Evolutionary conservation across 2,113 vertebrate species (phyloP).

Genomic region (Pluvialis apricaria): DNA sequence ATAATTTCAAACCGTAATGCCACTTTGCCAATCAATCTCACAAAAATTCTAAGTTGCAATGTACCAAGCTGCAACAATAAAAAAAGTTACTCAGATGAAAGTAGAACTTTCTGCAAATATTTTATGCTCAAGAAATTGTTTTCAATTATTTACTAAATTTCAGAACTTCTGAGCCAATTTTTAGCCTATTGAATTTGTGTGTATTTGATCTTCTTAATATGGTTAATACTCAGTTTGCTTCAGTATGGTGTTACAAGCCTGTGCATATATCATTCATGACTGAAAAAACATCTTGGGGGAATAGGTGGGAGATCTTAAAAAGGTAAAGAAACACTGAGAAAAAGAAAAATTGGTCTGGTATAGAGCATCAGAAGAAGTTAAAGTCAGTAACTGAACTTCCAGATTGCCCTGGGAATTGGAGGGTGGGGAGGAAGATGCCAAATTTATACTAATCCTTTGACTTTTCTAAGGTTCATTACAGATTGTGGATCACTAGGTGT

Average conservation of each 20-base stretch:
- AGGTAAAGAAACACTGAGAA: not conserved
- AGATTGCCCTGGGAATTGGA: not conserved
- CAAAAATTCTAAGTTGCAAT: not conserved
- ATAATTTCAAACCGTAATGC: not conserved
- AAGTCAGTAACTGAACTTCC: not conserved
- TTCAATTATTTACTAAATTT: not conserved
- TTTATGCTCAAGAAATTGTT: not conserved
- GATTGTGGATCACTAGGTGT: not conserved
- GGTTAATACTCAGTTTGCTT: not conserved
- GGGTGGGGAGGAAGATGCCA: not conserved
- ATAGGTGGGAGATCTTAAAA: not conserved
- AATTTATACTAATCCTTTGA: not conserved
- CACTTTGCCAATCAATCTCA: not conserved
- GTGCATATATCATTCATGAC: not conserved
- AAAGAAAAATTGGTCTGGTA: not conserved
- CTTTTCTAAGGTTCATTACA: not conserved
- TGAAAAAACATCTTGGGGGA: not conserved
- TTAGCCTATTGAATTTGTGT: not conserved
- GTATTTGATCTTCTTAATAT: not conserved
- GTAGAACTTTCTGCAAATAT: not conserved
- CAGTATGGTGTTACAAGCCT: not conserved
- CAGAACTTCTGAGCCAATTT: not conserved
- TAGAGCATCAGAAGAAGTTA: not conserved
- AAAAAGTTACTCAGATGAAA: not conserved
- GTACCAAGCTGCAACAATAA: not conserved